Base-by-base conservation (phyloP, 2,113 vertebrate genomes). In the Cyanoderma ruficeps region DNA sequence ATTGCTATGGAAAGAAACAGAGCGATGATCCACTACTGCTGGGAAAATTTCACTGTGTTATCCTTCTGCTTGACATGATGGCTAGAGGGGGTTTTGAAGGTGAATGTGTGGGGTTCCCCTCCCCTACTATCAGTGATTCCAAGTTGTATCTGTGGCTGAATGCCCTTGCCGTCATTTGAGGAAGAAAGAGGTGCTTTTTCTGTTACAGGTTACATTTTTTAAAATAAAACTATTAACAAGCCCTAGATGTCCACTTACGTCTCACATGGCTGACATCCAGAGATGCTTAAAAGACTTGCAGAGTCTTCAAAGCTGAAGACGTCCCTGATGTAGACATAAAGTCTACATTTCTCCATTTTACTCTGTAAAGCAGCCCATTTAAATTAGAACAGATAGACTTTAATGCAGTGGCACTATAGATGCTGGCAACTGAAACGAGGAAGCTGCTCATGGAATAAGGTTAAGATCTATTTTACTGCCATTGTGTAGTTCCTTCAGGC, bases 361-460 rank as follows among this genome's bases (percentile, higher is more conserved):
- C 56, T 80, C n/a, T 46, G 25, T 89, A 89, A 85, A 89, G 27
- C 6, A 53, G 25, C 16, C 76, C 61, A 31, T 85, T 87, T 71
- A 79, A 92, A 91, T 82, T 31, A 63, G 56, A 57, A 41, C 10
- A n/a, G 31, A n/a, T 64, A 84, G 63, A 83, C 22, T 33, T 83
- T 94, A 82, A 78, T 84, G 83, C 39, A 74, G 39, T n/a, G 17
- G 39, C 52, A 14, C 35, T 83, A 44, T 16, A 37, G 64, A 35
- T 47, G 28, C 72, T 96, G 72, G 70, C 91, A 94, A 87, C 81
- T 77, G 65, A 85, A 94, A 59, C 30, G 71, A 65, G 74, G 81
- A 47, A 67, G 35, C 63, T 85, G 61, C 55, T n/a, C 14, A 31
- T 68, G 55, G 70, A 91, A 61, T 24, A 53, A 71, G 19, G 63